Evolutionary conservation across 2,113 vertebrate genomes (phyloP).

Genomic region (Chamaetylas fuelleborni): DNA sequence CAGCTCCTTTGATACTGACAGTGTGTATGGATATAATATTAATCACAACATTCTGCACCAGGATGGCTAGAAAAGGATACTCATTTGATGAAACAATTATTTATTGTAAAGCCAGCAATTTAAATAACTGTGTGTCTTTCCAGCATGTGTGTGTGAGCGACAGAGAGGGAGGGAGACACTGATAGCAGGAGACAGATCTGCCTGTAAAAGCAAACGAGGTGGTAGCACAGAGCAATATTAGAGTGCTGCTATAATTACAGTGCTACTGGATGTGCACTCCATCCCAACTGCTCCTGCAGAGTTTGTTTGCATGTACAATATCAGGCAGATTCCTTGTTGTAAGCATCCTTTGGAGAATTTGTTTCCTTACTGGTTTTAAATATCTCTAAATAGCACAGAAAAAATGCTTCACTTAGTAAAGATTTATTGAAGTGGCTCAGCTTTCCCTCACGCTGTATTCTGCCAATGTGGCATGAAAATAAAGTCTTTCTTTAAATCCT

Average conservation of each 20-base stretch:
- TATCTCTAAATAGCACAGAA: neutral
- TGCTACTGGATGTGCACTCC: neutral
- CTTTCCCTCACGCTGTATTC: neutral
- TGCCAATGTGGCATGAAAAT: neutral
- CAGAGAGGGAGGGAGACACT: neutral
- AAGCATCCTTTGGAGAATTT: neutral
- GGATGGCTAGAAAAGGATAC: neutral
- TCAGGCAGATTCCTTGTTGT: neutral
- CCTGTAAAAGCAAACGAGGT: slow-evolving; percentile 10
- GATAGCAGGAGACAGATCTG: neutral
- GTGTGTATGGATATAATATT: neutral
- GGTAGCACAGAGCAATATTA: neutral
- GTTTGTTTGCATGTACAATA: neutral
- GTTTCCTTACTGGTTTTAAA: slow-evolving; percentile 10
- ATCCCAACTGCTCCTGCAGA: neutral
- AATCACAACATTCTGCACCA: neutral
- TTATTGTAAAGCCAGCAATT: neutral
- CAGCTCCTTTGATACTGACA: neutral
- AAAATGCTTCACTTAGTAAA: neutral
- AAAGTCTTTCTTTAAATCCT: neutral
- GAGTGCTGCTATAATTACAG: neutral
- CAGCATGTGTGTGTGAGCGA: no score
- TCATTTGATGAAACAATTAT: slow-evolving; percentile 18
- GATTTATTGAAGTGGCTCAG: slow-evolving; percentile 1
- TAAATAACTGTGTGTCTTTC: neutral